A percentile compares a stretch with the other conserved stretches of the same genome.
These are phyloP conservation scores for Garrulus glandarius DNA, from an alignment of 2,797 vertebrate species.

Conservation along the genomic window DNA sequence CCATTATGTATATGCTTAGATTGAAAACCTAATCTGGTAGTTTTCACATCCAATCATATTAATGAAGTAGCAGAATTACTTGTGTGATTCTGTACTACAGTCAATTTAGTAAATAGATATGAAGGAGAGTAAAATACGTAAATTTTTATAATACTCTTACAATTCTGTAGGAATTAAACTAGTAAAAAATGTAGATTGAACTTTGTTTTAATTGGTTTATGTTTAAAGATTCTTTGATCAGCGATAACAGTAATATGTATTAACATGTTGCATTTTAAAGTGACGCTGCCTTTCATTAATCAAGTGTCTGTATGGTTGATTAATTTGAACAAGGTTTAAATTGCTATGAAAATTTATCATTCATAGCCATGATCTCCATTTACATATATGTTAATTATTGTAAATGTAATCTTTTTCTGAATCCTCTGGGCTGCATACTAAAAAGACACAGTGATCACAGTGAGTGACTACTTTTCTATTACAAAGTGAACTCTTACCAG, in stretches of 20 bases:
- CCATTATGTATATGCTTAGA: conserved; percentile 50
- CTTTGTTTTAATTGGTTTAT: conserved; percentile 82
- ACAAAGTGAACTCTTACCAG: conserved; percentile 75
- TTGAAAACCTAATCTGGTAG: conserved; percentile 59
- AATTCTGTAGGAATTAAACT: conserved; percentile 73
- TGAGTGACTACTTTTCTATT: conserved; percentile 74
- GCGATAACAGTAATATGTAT: conserved; percentile 83
- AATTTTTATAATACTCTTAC: conserved; percentile 57
- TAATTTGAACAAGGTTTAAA: conserved; percentile 89
- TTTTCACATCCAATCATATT: conserved; percentile 68
- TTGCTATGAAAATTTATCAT: conserved; percentile 88
- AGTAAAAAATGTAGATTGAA: conserved; percentile 79
- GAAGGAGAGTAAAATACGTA: conserved; percentile 63
- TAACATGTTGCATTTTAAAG: conserved; percentile 86
- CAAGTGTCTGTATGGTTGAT: conserved; percentile 86
- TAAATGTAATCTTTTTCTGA: conserved; percentile 85
- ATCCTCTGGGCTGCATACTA: conserved; percentile 86
- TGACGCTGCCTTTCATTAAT: conserved; percentile 86
- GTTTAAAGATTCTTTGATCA: conserved; percentile 85
- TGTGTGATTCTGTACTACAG: conserved; percentile 59
- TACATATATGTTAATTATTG: conserved; percentile 88
- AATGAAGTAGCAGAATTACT: conserved; percentile 68
- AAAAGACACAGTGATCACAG: conserved; percentile 81
- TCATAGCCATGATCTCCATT: conserved; percentile 87
- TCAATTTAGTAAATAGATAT: conserved; percentile 76